Conservation (phyloP, 2,113 vertebrate species). For the Otis tarda region DNA sequence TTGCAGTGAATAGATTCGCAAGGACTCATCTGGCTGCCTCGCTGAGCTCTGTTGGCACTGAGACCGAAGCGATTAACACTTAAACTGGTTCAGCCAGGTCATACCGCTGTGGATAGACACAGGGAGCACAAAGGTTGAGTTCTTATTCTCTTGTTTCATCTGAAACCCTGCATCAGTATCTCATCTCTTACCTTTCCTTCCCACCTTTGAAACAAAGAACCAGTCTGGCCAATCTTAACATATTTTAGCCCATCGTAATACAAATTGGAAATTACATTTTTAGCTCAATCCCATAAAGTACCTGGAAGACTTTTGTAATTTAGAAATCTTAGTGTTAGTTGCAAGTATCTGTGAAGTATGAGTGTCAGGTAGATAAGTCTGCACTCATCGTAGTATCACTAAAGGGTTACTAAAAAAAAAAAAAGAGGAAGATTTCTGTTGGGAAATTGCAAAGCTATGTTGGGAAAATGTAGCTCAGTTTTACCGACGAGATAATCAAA, state of each 20-base stretch:
- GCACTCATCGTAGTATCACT: background rate
- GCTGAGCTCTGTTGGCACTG: background rate
- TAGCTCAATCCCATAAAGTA: background rate
- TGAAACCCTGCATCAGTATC: background rate
- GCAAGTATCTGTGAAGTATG: background rate
- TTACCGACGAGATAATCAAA: background rate
- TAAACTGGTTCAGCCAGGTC: background rate
- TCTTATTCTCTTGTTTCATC: background rate
- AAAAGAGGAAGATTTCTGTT: background rate
- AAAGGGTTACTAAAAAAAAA: background rate
- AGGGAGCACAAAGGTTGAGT: background rate
- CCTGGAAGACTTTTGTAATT: background rate
- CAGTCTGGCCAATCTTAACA: background rate
- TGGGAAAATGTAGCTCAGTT: background rate
- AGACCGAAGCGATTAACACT: background rate
- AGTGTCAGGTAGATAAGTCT: background rate
- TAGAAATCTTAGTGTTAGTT: background rate
- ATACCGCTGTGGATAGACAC: accelerated
- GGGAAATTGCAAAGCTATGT: background rate
- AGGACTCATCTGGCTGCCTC: background rate
- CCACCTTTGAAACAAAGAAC: background rate
- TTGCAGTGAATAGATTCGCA: background rate
- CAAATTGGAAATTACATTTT: background rate
- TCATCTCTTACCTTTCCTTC: background rate
- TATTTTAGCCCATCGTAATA: accelerated